phyloP scores from a whole-genome alignment of 1,140 invertebrate species.

The Scaptomyza pallida region DNA sequence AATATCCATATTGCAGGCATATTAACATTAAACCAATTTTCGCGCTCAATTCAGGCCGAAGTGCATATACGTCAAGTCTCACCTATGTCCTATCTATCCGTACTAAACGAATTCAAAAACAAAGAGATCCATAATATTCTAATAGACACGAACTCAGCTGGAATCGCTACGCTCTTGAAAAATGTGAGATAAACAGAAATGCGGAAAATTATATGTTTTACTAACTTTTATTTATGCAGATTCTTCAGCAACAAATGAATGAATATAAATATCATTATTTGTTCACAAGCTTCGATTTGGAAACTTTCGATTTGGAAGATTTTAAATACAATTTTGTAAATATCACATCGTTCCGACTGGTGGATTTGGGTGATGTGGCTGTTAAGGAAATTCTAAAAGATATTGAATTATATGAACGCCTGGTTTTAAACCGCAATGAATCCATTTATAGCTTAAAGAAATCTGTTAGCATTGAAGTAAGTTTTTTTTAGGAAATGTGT shows the following conservation, averaged over 20 bases:
- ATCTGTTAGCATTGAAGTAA: conserved; percentile 51
- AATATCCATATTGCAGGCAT: conserved; percentile 51
- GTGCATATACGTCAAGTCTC: conserved; percentile 66
- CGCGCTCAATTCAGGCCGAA: conserved; percentile 52
- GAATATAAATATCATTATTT: conserved; percentile 96
- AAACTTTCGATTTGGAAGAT: conserved; percentile 95
- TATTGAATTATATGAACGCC: conserved; percentile 87
- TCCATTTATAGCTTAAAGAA: conserved; percentile 26
- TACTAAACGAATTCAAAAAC: conserved; percentile 70
- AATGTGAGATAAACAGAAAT: conserved; percentile 87
- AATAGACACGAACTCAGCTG: conserved; percentile 90
- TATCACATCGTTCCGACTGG: conserved; percentile 95
- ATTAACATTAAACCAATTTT: conserved; percentile 62
- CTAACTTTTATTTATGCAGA: conserved; percentile 86
- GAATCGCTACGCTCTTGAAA: conserved; percentile 90
- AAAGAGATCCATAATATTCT: conserved; percentile 88
- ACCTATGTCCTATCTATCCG: conserved; percentile 40
- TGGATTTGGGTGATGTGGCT: conserved; percentile 91
- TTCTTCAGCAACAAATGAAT: conserved; percentile 96
- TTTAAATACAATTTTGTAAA: conserved; percentile 97
- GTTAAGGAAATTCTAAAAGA: conserved; percentile 91
- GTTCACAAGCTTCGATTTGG: conserved; percentile 96
- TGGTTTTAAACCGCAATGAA: conserved; percentile 23
- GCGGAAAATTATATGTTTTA: not conserved
- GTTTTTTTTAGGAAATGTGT: not conserved